Conservation (phyloP, 2,888 invertebrate species). For the Eilema sororculum region DNA sequence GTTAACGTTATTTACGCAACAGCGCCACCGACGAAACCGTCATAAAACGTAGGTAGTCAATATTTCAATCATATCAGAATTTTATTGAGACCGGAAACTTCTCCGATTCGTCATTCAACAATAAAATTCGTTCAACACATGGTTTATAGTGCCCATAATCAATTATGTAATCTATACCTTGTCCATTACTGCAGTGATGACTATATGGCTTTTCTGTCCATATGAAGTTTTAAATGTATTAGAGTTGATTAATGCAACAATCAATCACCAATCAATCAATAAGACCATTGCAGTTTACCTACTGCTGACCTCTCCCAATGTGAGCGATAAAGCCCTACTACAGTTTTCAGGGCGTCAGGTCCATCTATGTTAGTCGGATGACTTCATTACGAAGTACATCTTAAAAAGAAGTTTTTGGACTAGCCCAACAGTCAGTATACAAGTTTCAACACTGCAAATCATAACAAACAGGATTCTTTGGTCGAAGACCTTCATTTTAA, state of each 20-base stretch:
- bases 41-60: background rate
- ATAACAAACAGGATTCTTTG: background rate
- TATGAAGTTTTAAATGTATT: constrained; percentile 3
- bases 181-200: constrained; percentile 34
- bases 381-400: background rate
- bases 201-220: constrained; percentile 24
- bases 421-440: background rate
- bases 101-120: constrained; percentile 25
- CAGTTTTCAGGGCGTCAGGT: background rate
- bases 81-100: constrained; percentile 26
- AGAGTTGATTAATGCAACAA: constrained; percentile 11
- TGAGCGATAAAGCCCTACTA: background rate
- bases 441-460: background rate
- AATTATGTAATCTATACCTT: constrained; percentile 18
- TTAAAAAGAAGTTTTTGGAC: background rate
- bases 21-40: background rate
- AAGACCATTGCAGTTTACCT: background rate
- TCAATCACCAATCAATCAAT: background rate
- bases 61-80: constrained; percentile 4
- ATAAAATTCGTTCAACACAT: constrained; percentile 39
- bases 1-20: background rate
- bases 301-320: background rate
- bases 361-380: background rate
- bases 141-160: constrained; percentile 13
- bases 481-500: background rate